phyloP scores from a whole-genome alignment of 2,113 vertebrate genomes.

The Caranx ignobilis region DNA sequence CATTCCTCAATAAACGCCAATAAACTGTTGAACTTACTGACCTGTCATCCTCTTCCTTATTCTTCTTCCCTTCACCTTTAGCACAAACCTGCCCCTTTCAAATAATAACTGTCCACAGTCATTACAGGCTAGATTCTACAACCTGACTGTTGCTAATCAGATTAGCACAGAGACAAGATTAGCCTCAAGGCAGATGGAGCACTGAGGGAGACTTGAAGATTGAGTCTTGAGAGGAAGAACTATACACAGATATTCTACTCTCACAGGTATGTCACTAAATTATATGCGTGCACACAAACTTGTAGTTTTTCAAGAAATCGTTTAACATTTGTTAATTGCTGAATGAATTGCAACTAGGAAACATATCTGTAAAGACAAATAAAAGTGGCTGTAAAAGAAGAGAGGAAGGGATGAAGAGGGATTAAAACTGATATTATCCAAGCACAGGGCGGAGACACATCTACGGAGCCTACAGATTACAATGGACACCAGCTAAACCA shows the following conservation, averaged over 20 bases:
- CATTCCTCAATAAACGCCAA: neutral
- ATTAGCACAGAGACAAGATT: slow-evolving; percentile 69
- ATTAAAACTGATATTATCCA: slow-evolving; percentile 60
- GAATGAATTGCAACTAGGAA: neutral
- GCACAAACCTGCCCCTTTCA: slow-evolving; percentile 16
- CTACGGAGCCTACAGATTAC: neutral
- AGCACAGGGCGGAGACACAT: slow-evolving; percentile 22
- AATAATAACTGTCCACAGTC: neutral
- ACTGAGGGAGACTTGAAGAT: neutral
- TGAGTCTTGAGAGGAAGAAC: neutral
- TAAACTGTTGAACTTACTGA: neutral
- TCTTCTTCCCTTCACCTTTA: neutral
- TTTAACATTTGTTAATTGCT: neutral
- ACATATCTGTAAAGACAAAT: neutral
- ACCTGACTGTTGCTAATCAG: slow-evolving; percentile 64
- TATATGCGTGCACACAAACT: neutral
- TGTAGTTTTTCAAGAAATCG: neutral
- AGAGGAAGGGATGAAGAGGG: slow-evolving; percentile 53
- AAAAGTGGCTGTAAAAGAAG: neutral
- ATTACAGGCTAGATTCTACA: slow-evolving; percentile 20
- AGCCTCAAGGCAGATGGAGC: slow-evolving; percentile 70
- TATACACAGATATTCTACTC: neutral
- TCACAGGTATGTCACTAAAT: slow-evolving; percentile 1
- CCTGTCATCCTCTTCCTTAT: neutral
- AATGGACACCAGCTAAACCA: neutral